Base-by-base conservation (phyloP, 2,797 vertebrate species). In the Carcharodon carcharias region DNA sequence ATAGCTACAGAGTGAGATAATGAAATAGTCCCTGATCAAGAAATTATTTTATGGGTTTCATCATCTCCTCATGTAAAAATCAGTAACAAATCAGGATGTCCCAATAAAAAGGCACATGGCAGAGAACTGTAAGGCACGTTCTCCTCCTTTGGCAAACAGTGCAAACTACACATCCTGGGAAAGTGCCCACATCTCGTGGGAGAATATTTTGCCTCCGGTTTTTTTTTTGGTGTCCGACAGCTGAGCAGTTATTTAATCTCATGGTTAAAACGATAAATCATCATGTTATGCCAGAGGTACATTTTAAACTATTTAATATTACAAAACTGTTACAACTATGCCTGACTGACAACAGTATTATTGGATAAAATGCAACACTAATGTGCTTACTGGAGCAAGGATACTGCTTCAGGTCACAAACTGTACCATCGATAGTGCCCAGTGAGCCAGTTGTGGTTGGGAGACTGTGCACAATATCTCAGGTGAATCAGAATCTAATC, bases 71-170 rank as follows among this genome's bases (percentile, higher is more conserved):
- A 6, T 85, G 18, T 50, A 85, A 18, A 85, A 67, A 23, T 65
- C 61, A 93, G 14, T 58, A 65, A 63, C 58, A 63, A 63, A 23
- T 5, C 35, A 65, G 91, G 45, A 67, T 58, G 31, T 91, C 35
- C 54, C 88, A 61, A 45, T 0, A 67, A 26, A 23, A 50, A 50
- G 6, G 45, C 82, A 85, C 40, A 26, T 14, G 11, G n/a, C 91
- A 93, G 91, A 65, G 21, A 65, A 67, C 9, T 93, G n/a, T 26
- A 93, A 93, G 91, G 40, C 40, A 67, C 21, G 8, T 40, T 93
- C n/a, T 93, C 91, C 91, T 67, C 91, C 63, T 67, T 91, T 67
- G 91, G 91, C 61, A 40, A 26, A 93, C 18, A 40, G 63, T n/a
- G n/a, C 21, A 31, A 56, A 92, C 58, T 63, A 21, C 89, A 92